These are phyloP conservation scores for Epirrita christyi DNA, from an alignment of 2,888 invertebrate species.

Conservation along the genomic window DNA sequence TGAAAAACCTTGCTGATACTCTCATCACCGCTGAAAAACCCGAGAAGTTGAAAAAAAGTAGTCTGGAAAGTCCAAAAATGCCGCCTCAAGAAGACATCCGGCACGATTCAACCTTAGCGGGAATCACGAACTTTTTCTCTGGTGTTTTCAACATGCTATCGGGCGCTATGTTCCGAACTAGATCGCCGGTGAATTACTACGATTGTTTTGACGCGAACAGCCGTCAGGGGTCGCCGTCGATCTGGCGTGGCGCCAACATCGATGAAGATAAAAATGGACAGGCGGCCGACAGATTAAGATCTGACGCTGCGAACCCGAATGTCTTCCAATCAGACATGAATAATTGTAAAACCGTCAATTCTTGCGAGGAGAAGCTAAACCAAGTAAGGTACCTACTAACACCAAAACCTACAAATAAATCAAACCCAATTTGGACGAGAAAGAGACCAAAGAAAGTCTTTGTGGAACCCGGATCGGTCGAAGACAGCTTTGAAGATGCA, in stretches of 20 bases:
- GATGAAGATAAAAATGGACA: constrained; percentile 64
- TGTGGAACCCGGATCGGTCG: constrained; percentile 60
- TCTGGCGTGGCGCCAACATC: constrained; percentile 65
- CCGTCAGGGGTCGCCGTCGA: constrained; percentile 54
- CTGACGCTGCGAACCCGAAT: constrained; percentile 46
- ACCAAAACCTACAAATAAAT: constrained; percentile 41
- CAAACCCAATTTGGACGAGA: constrained; percentile 44
- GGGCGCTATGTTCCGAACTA: constrained; percentile 61
- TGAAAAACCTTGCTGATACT: constrained; percentile 73
- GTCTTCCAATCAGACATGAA: constrained; percentile 55
- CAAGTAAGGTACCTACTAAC: constrained; percentile 58
- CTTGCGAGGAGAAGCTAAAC: constrained; percentile 69
- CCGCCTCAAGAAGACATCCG: constrained; percentile 12
- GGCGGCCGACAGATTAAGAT: constrained; percentile 45
- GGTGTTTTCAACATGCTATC: constrained; percentile 67
- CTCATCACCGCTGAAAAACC: constrained; percentile 49
- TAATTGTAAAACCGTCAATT: constrained; percentile 56
- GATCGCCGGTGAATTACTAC: constrained; percentile 48
- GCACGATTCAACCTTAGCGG: constrained; percentile 48
- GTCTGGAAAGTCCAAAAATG: constrained; percentile 27
- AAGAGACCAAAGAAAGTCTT: constrained; percentile 57
- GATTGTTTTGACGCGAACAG: constrained; percentile 56
- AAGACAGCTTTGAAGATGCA: constrained; percentile 71
- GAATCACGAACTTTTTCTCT: constrained; percentile 66
- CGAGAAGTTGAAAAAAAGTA: constrained; percentile 32